phyloP scores from a whole-genome alignment of 2,797 vertebrate genomes.

The Capromys pilorides region DNA sequence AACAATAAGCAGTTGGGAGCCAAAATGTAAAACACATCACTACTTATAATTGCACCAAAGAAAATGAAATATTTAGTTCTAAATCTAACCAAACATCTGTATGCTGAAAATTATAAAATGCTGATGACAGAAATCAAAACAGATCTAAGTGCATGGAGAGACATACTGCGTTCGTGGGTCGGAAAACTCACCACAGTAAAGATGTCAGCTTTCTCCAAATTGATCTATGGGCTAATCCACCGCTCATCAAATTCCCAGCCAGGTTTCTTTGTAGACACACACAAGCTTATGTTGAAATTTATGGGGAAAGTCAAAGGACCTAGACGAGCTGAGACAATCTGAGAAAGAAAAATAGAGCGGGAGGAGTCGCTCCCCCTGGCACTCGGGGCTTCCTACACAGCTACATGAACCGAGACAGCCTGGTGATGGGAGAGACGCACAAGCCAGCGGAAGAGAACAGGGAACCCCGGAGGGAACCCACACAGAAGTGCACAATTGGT shows the following conservation, averaged over 20 bases:
- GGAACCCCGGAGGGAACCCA: background rate
- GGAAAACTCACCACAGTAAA: background rate
- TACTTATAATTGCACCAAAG: background rate
- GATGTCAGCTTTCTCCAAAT: background rate
- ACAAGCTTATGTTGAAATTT: constrained; percentile 18
- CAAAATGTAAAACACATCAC: background rate
- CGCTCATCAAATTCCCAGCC: background rate
- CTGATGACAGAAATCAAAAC: background rate
- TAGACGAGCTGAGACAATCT: constrained; percentile 10
- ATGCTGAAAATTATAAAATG: constrained; percentile 32
- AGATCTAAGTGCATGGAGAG: background rate
- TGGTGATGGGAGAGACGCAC: background rate
- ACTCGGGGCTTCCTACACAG: background rate
- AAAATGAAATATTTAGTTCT: constrained; percentile 30
- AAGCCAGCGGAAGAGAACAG: background rate
- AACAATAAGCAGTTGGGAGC: background rate
- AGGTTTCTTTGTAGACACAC: background rate
- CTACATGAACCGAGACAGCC: background rate
- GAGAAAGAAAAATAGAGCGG: background rate
- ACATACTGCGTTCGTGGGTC: background rate
- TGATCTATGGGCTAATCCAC: background rate
- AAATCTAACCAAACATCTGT: constrained; percentile 25
- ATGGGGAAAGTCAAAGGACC: background rate
- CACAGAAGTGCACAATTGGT: background rate
- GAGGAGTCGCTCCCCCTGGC: background rate